phyloP scores from a whole-genome alignment of 2,888 invertebrate genomes.

The Mamestra brassicae region DNA sequence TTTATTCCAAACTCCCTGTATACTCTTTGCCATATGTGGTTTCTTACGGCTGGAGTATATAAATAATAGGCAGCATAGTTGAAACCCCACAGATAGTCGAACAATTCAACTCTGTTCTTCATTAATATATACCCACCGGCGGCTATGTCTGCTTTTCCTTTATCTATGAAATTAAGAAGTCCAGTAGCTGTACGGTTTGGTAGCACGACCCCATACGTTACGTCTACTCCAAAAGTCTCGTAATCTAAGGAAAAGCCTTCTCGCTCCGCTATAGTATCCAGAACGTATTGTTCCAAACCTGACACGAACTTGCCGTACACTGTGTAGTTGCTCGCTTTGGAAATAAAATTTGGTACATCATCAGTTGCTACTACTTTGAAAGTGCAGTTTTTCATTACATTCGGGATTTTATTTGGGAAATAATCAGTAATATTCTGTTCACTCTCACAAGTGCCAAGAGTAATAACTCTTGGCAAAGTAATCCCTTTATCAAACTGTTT shows the following conservation, averaged over 20 bases:
- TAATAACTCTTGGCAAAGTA: conserved; percentile 27
- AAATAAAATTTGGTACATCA: conserved; percentile 72
- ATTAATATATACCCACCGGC: conserved; percentile 76
- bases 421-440: conserved; percentile 45
- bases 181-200: conserved; percentile 76
- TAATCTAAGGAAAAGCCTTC: conserved; percentile 72
- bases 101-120: conserved; percentile 74
- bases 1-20: conserved; percentile 73
- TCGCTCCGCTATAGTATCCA: conserved; percentile 71
- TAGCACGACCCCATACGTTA: conserved; percentile 72
- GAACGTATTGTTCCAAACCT: conserved; percentile 78
- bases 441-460: conserved; percentile 70
- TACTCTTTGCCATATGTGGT: conserved; percentile 75
- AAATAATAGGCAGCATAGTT: conserved; percentile 71
- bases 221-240: conserved; percentile 51
- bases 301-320: conserved; percentile 64
- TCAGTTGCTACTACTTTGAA: conserved; percentile 72
- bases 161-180: conserved; percentile 71
- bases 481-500: conserved; percentile 57
- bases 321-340: conserved; percentile 66
- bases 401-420: conserved; percentile 59
- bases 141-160: conserved; percentile 72
- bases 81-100: conserved; percentile 79
- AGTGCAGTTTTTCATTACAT: conserved; percentile 71
- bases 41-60: conserved; percentile 70